phyloP scores from a whole-genome alignment of 2,797 vertebrate species.

The Buceros bicornis region DNA sequence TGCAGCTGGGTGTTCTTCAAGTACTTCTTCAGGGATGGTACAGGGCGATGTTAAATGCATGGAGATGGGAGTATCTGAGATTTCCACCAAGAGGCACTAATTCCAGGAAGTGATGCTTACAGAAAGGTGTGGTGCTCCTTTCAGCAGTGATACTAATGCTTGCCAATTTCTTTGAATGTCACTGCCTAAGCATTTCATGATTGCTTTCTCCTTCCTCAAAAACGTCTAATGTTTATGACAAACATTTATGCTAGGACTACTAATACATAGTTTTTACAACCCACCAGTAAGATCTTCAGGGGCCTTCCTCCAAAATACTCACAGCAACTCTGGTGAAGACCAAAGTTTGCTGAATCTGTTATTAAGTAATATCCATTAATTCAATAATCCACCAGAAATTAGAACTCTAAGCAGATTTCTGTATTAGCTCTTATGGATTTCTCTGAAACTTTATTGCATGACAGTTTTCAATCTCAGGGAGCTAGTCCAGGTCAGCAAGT shows the following conservation, averaged over 20 bases:
- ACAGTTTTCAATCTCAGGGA: slow-evolving; percentile 16
- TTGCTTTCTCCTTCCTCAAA: not conserved
- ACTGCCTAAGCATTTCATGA: not conserved
- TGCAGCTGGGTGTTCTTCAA: slow-evolving; percentile 42
- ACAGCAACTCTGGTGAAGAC: not conserved
- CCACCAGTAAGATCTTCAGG: not conserved
- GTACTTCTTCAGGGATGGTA: slow-evolving; percentile 2
- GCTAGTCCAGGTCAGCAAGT: slow-evolving; percentile 34
- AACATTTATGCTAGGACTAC: not conserved
- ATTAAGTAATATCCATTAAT: not conserved
- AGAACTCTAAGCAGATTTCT: not conserved
- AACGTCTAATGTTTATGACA: not conserved
- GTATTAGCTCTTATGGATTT: not conserved
- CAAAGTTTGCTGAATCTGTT: not conserved
- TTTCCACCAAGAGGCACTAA: slow-evolving; percentile 5
- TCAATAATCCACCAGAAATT: slow-evolving; percentile 6
- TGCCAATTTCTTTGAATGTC: not conserved
- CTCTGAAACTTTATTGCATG: not conserved
- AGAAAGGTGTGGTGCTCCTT: not conserved
- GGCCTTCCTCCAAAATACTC: not conserved
- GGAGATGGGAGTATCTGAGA: not conserved
- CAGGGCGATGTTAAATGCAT: slow-evolving; percentile 27
- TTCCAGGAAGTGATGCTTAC: slow-evolving; percentile 14
- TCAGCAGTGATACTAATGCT: not conserved
- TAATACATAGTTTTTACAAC: not conserved